These are phyloP conservation scores for Tenthredo notha DNA, from an alignment of 2,888 invertebrate species.

Conservation along the genomic window DNA sequence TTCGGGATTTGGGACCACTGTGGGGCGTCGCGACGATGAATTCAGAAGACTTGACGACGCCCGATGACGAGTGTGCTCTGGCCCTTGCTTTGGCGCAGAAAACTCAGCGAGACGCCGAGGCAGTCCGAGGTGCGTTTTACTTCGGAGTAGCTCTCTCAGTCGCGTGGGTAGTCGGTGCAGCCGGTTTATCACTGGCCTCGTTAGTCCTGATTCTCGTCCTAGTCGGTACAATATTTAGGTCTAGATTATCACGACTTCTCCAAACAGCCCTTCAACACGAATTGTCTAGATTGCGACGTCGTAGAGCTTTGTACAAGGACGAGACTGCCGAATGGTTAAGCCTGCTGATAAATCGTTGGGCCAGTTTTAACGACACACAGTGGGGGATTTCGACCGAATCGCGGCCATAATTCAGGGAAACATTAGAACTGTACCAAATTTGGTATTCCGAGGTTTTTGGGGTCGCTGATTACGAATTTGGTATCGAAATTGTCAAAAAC, in stretches of 20 bases:
- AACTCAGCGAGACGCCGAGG: slow-evolving; percentile 71
- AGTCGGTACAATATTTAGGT: slow-evolving; percentile 70
- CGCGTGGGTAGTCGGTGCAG: slow-evolving; percentile 75
- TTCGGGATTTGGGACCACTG: too few relatives aligned
- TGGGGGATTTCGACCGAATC: too few relatives aligned
- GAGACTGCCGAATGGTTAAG: too few relatives aligned
- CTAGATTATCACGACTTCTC: slow-evolving; percentile 71
- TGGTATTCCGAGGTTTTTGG: too few relatives aligned
- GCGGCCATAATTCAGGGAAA: too few relatives aligned
- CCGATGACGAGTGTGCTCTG: slow-evolving; percentile 70
- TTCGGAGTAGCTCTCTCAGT: slow-evolving; percentile 70
- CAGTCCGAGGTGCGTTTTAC: slow-evolving; percentile 67
- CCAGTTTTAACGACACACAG: too few relatives aligned
- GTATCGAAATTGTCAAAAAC: too few relatives aligned
- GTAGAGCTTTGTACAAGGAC: too few relatives aligned
- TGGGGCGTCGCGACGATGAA: slow-evolving; percentile 68
- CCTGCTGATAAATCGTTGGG: too few relatives aligned
- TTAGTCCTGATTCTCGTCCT: slow-evolving; percentile 73
- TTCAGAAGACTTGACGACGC: slow-evolving; percentile 67
- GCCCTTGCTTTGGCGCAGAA: slow-evolving; percentile 67
- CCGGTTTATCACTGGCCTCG: slow-evolving; percentile 76
- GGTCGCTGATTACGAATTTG: too few relatives aligned
- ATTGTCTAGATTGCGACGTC: slow-evolving; percentile 76
- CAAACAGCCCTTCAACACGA: slow-evolving; percentile 73
- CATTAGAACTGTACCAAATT: too few relatives aligned